These are phyloP conservation scores for Digitonthophagus gazella DNA, from an alignment of 2,888 invertebrate genomes.

Conservation along the genomic window DNA sequence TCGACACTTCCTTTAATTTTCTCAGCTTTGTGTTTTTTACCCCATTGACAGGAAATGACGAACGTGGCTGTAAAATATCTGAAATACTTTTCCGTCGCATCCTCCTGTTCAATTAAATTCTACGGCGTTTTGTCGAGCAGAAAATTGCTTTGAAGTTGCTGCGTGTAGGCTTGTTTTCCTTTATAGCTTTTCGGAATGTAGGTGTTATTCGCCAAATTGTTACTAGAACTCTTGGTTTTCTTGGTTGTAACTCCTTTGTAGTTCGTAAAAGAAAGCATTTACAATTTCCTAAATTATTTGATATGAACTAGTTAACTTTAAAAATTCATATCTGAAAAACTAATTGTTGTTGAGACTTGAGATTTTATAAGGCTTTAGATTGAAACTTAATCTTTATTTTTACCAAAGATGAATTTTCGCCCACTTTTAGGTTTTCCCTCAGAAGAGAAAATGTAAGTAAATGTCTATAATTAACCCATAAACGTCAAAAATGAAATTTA, in stretches of 20 bases:
- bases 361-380: neutral
- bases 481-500: too few relatives aligned
- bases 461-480: too few relatives aligned
- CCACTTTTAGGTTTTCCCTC: too few relatives aligned
- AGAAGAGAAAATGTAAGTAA: too few relatives aligned
- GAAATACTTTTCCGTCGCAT: slow-evolving; percentile 11
- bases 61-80: neutral
- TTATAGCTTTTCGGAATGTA: neutral
- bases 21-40: neutral
- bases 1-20: neutral
- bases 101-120: slow-evolving; percentile 25
- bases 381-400: too few relatives aligned
- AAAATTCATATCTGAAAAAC: too few relatives aligned
- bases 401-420: too few relatives aligned
- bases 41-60: neutral
- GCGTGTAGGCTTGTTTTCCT: neutral
- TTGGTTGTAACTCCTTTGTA: too few relatives aligned
- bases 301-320: too few relatives aligned
- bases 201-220: neutral
- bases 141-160: slow-evolving; percentile 26
- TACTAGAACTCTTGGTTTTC: too few relatives aligned
- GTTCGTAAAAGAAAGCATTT: too few relatives aligned
- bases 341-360: neutral
- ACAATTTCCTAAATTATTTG: too few relatives aligned
- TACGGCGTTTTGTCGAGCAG: slow-evolving; percentile 23